A percentile compares a stretch with the other conserved stretches of the same genome.
Evolutionary conservation across 2,888 invertebrate genomes (phyloP).

Genomic region (Leptinotarsa haldemani): DNA sequence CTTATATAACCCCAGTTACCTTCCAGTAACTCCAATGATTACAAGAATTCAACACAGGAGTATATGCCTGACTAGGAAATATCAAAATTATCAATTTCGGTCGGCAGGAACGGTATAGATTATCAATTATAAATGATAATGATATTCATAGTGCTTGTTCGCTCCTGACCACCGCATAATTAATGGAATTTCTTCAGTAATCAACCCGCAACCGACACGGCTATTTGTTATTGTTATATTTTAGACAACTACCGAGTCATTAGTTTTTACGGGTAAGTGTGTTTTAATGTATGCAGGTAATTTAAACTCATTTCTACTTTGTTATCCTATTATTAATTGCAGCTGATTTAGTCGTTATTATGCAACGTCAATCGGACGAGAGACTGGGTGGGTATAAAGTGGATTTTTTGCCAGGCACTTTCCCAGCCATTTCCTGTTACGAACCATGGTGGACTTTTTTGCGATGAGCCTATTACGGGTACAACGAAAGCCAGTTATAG

Average conservation of each 20-base stretch:
- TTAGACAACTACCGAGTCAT: constrained; percentile 35
- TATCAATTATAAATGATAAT: constrained; percentile 34
- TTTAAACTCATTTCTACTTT: constrained; percentile 39
- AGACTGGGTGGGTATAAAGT: constrained; percentile 20
- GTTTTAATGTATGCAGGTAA: constrained; percentile 46
- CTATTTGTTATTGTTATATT: constrained; percentile 29
- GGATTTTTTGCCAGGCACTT: constrained; percentile 22
- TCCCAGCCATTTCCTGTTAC: constrained; percentile 15
- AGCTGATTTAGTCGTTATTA: constrained; percentile 36
- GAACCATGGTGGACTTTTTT: constrained; percentile 29
- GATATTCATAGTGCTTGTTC: constrained; percentile 23
- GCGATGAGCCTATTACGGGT: background rate
- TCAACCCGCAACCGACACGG: constrained; percentile 32
- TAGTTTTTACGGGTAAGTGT: constrained; percentile 41
- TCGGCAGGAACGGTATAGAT: background rate
- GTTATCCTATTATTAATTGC: constrained; percentile 41
- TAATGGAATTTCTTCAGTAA: constrained; percentile 36
- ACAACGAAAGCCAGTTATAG: constrained; percentile 13
- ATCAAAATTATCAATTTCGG: background rate
- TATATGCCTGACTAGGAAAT: background rate
- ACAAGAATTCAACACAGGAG: too few species aligned
- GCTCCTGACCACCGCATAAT: constrained; percentile 26
- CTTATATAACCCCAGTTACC: background rate
- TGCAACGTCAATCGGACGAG: constrained; percentile 33
- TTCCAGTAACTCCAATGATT: background rate